Evolutionary conservation across 2,888 invertebrate genomes (phyloP), one percentile per base, ranked within the genome.

Genomic region (Drosophila kuntzei): DNA sequence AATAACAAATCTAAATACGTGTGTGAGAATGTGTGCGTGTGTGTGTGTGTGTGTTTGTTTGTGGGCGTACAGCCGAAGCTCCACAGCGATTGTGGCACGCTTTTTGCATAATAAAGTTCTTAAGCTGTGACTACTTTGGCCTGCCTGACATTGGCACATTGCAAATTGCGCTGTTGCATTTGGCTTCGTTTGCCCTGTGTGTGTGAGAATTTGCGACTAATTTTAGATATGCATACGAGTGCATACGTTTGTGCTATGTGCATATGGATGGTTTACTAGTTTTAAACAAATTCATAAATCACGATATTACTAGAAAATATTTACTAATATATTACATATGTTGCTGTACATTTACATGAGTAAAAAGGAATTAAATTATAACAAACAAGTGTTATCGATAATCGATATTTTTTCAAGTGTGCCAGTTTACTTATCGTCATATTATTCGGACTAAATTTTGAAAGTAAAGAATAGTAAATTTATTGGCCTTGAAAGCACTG

Each of bases 71-170:
- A 64, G 50, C 37, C 51, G 46, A 64, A 61, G 63, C 65, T 82
- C 22, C 8, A 7, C 25, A 37, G 25, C 37, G 49, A 59, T 29
- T 54, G 63, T 73, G 70, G 71, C 76, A 68, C 83, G 76, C 87
- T 80, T 74, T 83, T 77, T 88, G 89, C 82, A 86, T 88, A 88
- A 88, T 80, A 83, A 86, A 82, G 84, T 88, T 83, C 89, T 86
- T 82, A 81, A 76, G 81, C 66, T 81, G 60, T 54, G 63, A 53
- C 44, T 74, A 43, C 60, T 49, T 61, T 70, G 65, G 80, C 71
- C 60, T 82, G 80, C 71, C 60, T 82, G 82, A 83, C 89, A 83
- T 86, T 83, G 83, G 86, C 73, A 61, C 51, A 71, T 22, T 71
- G 25, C 36, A 58, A 73, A 67, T 57, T 55, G 62, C 68, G 74